Conservation (phyloP, 2,113 vertebrate species). For the Corythornis vintsioides region DNA sequence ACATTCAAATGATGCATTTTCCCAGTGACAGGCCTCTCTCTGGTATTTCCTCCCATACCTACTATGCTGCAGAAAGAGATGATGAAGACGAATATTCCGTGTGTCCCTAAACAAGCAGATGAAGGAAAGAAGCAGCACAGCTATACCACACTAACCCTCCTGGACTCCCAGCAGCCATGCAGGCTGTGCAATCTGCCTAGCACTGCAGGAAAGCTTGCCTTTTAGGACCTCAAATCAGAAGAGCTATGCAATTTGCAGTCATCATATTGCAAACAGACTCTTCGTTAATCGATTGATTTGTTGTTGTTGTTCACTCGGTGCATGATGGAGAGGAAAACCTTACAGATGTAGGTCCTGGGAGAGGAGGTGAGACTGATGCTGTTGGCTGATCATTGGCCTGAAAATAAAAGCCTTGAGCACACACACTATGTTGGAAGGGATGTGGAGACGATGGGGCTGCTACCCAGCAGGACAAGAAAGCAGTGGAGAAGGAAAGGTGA, state of each 20-base stretch:
- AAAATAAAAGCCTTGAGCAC: fast-evolving
- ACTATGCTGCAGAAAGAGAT: conserved; percentile 18
- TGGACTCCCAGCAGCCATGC: not conserved
- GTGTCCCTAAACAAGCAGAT: conserved; percentile 20
- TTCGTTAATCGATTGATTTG: not conserved
- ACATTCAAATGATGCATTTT: conserved; percentile 50
- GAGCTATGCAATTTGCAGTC: not conserved
- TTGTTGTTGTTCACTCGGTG: not conserved
- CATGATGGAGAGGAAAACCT: not conserved
- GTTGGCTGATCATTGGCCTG: not conserved
- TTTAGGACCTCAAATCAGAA: not conserved
- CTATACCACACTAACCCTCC: not conserved
- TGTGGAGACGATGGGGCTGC: not conserved
- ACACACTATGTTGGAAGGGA: fast-evolving
- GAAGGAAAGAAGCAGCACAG: conserved; percentile 10
- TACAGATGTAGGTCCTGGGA: not conserved
- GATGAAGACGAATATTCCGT: conserved; percentile 11
- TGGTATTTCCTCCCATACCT: conserved; percentile 63
- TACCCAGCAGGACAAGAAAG: not conserved
- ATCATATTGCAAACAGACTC: not conserved
- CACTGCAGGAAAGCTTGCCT: not conserved
- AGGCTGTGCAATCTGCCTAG: not conserved
- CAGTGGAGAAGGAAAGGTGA: not conserved
- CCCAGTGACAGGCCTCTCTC: conserved; percentile 35
- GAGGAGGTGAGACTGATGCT: not conserved